phyloP scores from a whole-genome alignment of 2,113 vertebrate genomes.

The Salvator merianae region DNA sequence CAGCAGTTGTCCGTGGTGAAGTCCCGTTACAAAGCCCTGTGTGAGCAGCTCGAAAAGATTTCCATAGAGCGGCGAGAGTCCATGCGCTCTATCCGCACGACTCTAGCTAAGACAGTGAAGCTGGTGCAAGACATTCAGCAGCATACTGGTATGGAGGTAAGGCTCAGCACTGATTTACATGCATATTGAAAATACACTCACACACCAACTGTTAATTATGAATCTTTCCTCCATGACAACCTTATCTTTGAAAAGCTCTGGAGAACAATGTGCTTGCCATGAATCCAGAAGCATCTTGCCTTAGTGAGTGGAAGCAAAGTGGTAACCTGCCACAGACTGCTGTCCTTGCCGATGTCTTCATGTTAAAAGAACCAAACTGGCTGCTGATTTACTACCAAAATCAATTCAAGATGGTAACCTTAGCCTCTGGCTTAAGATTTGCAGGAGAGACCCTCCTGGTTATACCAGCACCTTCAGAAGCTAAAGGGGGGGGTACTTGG shows the following conservation, averaged over 20 bases:
- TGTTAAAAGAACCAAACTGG: too few species aligned
- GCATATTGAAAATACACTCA: background rate
- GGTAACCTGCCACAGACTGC: too few species aligned
- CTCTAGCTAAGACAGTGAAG: constrained; percentile 72
- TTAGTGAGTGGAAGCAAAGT: too few species aligned
- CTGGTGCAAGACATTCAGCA: constrained; percentile 77
- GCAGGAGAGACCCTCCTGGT: too few species aligned
- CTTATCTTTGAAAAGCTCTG: background rate
- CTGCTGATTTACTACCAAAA: too few species aligned
- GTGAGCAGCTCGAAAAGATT: constrained; percentile 75
- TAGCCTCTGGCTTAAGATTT: too few species aligned
- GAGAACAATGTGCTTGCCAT: background rate
- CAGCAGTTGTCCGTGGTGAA: constrained; percentile 82
- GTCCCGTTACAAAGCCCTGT: constrained; percentile 79
- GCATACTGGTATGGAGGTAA: constrained; percentile 77
- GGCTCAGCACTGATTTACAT: background rate
- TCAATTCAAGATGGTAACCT: too few species aligned
- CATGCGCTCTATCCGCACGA: constrained; percentile 77
- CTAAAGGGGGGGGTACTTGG: too few species aligned
- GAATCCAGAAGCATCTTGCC: background rate
- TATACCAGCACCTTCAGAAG: too few species aligned
- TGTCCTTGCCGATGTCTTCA: too few species aligned
- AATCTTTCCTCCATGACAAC: background rate
- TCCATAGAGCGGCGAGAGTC: constrained; percentile 78
- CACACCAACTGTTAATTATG: background rate